Evolutionary conservation across 2,888 invertebrate genomes (phyloP), one percentile per base, ranked within the genome.

Genomic region (Entomobrya proxima): DNA sequence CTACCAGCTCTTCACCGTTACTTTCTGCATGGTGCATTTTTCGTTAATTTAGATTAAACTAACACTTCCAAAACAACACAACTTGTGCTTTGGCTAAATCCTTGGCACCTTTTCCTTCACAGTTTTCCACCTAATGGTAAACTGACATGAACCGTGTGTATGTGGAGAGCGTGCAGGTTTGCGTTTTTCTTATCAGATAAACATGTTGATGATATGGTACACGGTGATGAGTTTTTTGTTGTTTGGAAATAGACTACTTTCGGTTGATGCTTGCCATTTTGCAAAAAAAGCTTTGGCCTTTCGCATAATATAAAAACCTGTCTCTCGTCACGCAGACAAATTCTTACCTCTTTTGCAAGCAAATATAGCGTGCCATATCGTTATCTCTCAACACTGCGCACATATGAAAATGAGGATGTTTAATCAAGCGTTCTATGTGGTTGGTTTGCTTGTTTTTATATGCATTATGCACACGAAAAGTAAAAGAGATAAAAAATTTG

Each of bases 331-430:
- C 50, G 50, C 47, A 30, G 9, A 18, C 74, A 30, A 72, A 24
- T 50, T 74, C 50, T 74, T 47, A 74, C 74, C 50, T 74, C 27
- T 74, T 74, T 50, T 47, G 74, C 50, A n/a, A 50, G 50, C 32
- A 9, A 2, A n/a, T 30, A 27, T 47, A 74, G 24, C 47, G 50
- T 74, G 74, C 50, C 44, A 69, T 69, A 27, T 69, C 24, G 69
- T 69, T 44, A 21, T 61, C 24, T 21, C 44, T 40, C 7, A 11
- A 6, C 13, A 27, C 64, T 18, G 64, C 11, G 21, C 37, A 64
- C 30, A 44, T 44, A 69, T 74, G 50, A 77, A 77, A 77, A 58
- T 77, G 77, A 77, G 77, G 77, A 77, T 77, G 61, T 77, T 77
- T 77, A 77, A 77, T 77, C 58, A 77, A 77, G 40, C 69, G 69